These are phyloP conservation scores for Struthidea cinerea DNA, from an alignment of 2,113 vertebrate genomes.

Conservation along the genomic window DNA sequence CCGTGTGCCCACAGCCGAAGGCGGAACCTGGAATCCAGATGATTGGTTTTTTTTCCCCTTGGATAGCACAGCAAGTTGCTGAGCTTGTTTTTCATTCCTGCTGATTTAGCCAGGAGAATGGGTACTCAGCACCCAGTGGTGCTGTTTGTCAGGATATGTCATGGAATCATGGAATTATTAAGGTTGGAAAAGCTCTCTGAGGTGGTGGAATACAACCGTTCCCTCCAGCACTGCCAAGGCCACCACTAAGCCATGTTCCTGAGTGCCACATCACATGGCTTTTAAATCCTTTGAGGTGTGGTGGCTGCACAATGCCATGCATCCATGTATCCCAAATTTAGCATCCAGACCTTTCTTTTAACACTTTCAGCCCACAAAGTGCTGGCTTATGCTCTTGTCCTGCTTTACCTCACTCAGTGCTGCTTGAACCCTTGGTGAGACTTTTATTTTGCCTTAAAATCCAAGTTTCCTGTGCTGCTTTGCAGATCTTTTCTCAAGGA, in stretches of 20 bases:
- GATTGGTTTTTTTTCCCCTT: neutral
- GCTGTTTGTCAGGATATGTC: neutral
- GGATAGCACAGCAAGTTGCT: neutral
- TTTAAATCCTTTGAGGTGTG: neutral
- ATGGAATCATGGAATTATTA: neutral
- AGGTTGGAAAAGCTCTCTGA: neutral
- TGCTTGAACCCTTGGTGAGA: neutral
- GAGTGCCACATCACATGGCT: neutral
- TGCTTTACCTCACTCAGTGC: neutral
- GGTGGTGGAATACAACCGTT: neutral
- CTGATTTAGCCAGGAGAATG: neutral
- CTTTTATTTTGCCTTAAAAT: neutral
- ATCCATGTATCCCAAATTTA: neutral
- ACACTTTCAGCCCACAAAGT: neutral
- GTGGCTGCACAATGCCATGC: neutral
- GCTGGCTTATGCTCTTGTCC: neutral
- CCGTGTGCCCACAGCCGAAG: fast-evolving
- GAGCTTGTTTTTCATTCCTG: neutral
- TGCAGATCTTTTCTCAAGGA: slow-evolving; percentile 87
- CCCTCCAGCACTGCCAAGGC: neutral
- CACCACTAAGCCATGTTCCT: neutral
- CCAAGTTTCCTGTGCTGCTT: neutral
- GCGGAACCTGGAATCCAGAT: neutral
- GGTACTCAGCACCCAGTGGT: fast-evolving
- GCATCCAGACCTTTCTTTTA: neutral